Evolutionary conservation across 2,888 invertebrate genomes (phyloP), one percentile per base, ranked within the genome.

Genomic region (Laspeyria flexula): DNA sequence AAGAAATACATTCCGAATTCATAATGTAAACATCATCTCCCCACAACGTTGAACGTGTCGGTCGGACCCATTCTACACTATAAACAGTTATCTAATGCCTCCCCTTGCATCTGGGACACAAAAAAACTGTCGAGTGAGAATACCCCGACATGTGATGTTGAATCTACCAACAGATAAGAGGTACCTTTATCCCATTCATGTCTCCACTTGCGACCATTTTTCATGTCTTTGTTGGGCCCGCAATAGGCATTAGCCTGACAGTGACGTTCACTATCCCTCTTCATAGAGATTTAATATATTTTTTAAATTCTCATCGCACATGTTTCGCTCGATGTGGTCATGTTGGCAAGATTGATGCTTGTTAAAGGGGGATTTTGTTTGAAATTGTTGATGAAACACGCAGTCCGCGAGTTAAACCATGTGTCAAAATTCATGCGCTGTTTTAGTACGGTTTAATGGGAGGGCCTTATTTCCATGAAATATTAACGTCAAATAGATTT

Each of bases 181-280:
- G 76, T 81, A 83, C 86, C 82, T 86, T 85, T 79, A 88, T 89
- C 86, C 87, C 76, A 84, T 89, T 88, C 84, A 85, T 79, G 85
- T 78, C 79, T 81, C 47, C 43, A 58, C 81, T 80, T 75, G 75
- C 80, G 77, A 82, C 87, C 88, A 90, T 90, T 90, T 90, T 88
- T 90, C 89, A 90, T 81, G 85, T 77, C 88, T 88, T 90, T 88
- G 90, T 90, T 85, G 83, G 75, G 72, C 67, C 60, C 73, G 77
- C 77, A 80, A 78, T 84, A 85, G 83, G 83, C 81, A 84, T 85
- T 80, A 85, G 86, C 85, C 87, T 80, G 84, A 77, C 80, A 74
- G 71, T 56, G 58, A 58, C 41, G 53, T 30, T 46, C 42, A 82
- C 85, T 83, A 85, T 82, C 81, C 80, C 78, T 80, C 67, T 64